phyloP scores from a whole-genome alignment of 37 sponge, comb jelly and placozoan species.

The Eunapius fragilis region DNA sequence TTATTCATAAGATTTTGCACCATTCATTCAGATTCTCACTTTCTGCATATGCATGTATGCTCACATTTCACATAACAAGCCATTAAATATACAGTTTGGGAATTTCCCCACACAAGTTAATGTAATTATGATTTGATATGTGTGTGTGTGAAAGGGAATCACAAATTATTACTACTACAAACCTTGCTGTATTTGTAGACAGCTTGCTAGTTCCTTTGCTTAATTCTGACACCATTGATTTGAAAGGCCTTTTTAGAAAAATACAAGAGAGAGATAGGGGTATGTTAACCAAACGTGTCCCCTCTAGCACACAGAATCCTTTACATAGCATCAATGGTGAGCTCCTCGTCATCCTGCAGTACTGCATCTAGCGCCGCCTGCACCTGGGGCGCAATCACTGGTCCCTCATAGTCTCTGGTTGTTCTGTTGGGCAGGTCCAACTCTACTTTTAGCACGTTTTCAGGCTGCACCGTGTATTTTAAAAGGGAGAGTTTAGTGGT shows the following conservation, averaged over 20 bases:
- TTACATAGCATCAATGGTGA: slow-evolving; percentile 85
- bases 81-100: no score
- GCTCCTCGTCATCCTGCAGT: slow-evolving; percentile 87
- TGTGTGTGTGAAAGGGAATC: no score
- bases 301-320: slow-evolving; percentile 11
- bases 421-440: slow-evolving; percentile 93
- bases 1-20: no score
- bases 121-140: background rate
- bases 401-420: slow-evolving; percentile 91
- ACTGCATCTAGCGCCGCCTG: slow-evolving; percentile 89
- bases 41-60: no score
- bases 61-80: no score
- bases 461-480: slow-evolving; percentile 27
- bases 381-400: slow-evolving; percentile 73
- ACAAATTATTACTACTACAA: background rate
- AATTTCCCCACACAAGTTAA: background rate
- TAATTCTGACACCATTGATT: background rate
- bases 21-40: no score
- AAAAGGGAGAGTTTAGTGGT: background rate
- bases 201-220: background rate
- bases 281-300: background rate
- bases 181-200: background rate
- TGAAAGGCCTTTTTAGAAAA: background rate
- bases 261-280: background rate
- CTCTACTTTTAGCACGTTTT: slow-evolving; percentile 85